A percentile compares a stretch with the other conserved stretches of the same genome.
Conservation (phyloP, 1,140 invertebrate genomes). For the Nylanderia fulva region DNA sequence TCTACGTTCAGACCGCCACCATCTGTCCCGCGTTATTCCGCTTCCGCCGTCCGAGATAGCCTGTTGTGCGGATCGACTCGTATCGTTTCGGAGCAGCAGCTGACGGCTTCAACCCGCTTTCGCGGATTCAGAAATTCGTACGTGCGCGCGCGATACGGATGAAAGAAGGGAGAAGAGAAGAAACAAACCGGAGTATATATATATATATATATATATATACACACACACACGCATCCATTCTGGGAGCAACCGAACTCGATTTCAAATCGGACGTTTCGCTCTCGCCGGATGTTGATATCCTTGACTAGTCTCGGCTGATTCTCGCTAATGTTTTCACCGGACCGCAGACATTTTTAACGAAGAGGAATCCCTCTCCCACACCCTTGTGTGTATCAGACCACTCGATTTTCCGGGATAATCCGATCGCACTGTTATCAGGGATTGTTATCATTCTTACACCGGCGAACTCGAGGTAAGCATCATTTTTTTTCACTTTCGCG, state of each 20-base stretch:
- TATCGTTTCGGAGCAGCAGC: not conserved
- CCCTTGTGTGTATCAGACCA: not conserved
- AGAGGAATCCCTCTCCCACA: too few species aligned
- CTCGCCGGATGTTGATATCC: not conserved
- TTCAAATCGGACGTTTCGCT: not conserved
- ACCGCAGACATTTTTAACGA: not conserved
- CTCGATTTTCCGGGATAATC: not conserved
- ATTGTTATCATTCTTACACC: not conserved
- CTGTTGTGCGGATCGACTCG: not conserved
- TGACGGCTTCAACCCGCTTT: not conserved
- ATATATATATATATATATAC: too few species aligned
- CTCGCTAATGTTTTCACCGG: not conserved
- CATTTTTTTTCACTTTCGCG: too few species aligned
- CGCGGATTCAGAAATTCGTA: not conserved
- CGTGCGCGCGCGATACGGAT: not conserved
- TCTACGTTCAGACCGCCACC: not conserved
- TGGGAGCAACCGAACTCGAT: not conserved
- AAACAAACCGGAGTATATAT: not conserved
- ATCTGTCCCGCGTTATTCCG: conserved; percentile 18
- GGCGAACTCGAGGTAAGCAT: conserved; percentile 34
- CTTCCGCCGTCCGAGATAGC: not conserved
- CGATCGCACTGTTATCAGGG: not conserved
- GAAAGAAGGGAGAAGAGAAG: not conserved
- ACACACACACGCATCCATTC: not conserved
- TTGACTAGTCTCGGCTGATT: not conserved